phyloP scores from a whole-genome alignment of 2,113 vertebrate species.

The Scolopax mira region DNA sequence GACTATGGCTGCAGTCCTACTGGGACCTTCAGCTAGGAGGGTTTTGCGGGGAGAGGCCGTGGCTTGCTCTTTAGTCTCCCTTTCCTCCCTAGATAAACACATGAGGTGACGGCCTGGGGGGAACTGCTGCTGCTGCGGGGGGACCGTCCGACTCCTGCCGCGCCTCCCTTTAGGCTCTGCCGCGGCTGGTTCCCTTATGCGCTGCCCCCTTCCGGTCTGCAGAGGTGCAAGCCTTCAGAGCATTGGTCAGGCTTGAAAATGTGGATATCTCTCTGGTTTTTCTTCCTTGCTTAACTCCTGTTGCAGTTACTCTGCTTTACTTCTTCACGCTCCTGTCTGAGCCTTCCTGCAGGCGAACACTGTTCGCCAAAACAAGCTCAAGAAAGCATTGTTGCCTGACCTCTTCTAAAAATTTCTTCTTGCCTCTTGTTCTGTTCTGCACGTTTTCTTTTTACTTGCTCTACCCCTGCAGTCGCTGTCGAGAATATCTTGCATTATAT shows the following conservation, averaged over 20 bases:
- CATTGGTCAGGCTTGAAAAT: background rate
- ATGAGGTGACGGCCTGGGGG: rapidly evolving
- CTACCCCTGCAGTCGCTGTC: rapidly evolving
- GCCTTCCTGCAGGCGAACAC: background rate
- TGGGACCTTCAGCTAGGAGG: no score
- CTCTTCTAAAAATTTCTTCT: rapidly evolving
- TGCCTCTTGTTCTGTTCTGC: rapidly evolving
- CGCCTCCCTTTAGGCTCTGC: background rate
- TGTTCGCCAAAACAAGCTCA: background rate
- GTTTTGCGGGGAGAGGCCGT: rapidly evolving
- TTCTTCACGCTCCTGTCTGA: rapidly evolving
- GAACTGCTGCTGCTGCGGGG: rapidly evolving
- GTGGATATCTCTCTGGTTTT: rapidly evolving
- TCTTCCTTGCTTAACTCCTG: rapidly evolving
- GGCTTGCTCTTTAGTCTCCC: rapidly evolving
- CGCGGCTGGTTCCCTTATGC: background rate
- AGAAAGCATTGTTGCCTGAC: background rate
- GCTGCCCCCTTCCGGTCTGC: background rate
- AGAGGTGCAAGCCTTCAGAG: background rate
- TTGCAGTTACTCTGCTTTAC: rapidly evolving
- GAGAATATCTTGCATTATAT: background rate
- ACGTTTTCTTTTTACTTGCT: rapidly evolving
- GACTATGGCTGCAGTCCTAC: rapidly evolving
- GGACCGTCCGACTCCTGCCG: rapidly evolving
- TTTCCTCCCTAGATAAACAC: rapidly evolving